Base-by-base conservation (phyloP, 2,888 invertebrate genomes). In the Nycteola revayana region DNA sequence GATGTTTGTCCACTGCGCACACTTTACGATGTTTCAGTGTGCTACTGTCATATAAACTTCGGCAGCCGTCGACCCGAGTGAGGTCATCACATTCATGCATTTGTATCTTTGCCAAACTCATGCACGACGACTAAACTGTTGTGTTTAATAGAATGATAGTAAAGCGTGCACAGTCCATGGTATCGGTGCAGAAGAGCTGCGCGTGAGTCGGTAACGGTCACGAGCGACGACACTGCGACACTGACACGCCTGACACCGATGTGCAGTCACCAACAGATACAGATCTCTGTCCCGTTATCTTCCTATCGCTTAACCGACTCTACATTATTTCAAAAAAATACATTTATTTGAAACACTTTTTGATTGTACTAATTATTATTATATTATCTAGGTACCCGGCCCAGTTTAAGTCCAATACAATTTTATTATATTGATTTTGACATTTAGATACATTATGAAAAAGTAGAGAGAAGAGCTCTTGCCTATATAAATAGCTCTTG, bases 221-320 rank as follows among this genome's bases (percentile, higher is more conserved):
- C 37, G 37, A 25, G 9, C 34, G 28, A 20, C 25, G 32, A 32
- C 29, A 8, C 28, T 9, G 14, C 17, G 14, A 20, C 8, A 11
- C 25, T 22, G 7, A 9, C 38, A 28, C 21, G 27, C 30, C 47
- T 30, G 22, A 24, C 31, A 30, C 33, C 48, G 7, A 29, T 7
- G 21, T 2, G 10, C 7, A 9, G 6, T 7, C 10, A 25, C 29
- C 9, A 14, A 10, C 32, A 28, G 7, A 27, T 29, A 29, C 20
- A 10, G 27, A 44, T 47, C 33, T 44, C 21, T 39, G 32, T 39
- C 47, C 47, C 32, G 32, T 39, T 27, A 46, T 21, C 2, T n/a
- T 21, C 2, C 7, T 21, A 21, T 21, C 4, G 21, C 7, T 18
- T 18, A 3, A 18, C 6, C 18, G 18, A 5, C 18, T 3, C 18